A percentile compares a stretch with the other conserved stretches of the same genome.
These are phyloP conservation scores for Leptatherina wallacei DNA, from an alignment of 2,797 vertebrate genomes.

Conservation along the genomic window DNA sequence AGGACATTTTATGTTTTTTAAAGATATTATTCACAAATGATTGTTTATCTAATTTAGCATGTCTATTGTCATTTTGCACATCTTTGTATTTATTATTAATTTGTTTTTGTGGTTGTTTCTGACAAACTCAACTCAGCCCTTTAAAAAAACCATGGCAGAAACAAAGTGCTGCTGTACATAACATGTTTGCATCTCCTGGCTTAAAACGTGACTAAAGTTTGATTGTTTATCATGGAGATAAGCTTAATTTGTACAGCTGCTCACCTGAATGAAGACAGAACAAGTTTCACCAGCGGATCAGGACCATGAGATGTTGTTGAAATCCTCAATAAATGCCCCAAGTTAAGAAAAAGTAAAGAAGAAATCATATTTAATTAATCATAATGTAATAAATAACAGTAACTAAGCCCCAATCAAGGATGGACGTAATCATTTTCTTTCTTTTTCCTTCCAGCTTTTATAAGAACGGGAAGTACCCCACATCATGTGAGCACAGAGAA, in stretches of 20 bases:
- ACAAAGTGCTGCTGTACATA: no score
- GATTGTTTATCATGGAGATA: background rate
- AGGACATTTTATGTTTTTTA: no score
- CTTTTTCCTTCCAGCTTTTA: slow-evolving; percentile 1
- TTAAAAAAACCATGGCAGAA: no score
- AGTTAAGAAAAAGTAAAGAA: no score
- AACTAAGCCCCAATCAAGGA: rapidly evolving
- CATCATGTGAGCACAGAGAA: slow-evolving; percentile 6
- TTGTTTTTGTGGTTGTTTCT: no score
- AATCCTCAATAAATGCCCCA: background rate
- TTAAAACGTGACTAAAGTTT: background rate
- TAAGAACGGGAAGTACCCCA: background rate
- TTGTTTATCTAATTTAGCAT: no score
- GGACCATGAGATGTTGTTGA: no score
- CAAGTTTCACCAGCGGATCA: no score
- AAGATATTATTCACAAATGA: no score
- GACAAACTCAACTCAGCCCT: no score
- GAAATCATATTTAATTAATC: background rate
- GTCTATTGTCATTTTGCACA: background rate
- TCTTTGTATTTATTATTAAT: background rate
- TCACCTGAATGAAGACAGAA: background rate
- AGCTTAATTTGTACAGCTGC: background rate
- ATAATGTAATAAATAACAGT: no score
- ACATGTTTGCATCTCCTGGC: background rate
- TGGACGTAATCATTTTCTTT: background rate